These are phyloP conservation scores for Caretta caretta DNA, from an alignment of 2,113 vertebrate species.

Conservation along the genomic window DNA sequence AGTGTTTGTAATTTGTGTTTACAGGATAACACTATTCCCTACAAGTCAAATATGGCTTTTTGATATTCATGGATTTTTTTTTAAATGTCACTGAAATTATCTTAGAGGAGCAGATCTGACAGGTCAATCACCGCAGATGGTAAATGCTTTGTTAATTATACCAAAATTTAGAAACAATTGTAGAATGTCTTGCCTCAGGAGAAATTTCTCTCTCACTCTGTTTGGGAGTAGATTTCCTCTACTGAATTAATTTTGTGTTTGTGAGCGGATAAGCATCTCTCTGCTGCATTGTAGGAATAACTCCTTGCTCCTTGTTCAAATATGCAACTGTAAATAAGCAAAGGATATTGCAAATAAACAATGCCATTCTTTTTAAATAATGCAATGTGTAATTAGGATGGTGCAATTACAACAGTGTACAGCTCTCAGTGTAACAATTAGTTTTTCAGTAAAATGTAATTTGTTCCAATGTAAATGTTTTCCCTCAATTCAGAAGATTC, in stretches of 20 bases:
- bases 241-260: conserved; percentile 80
- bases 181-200: conserved; percentile 83
- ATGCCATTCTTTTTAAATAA: conserved; percentile 81
- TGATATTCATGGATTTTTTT: conserved; percentile 73
- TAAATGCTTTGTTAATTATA: conserved; percentile 87
- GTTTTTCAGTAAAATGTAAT: conserved; percentile 82
- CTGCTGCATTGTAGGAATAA: conserved; percentile 75
- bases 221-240: conserved; percentile 75
- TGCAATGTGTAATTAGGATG: conserved; percentile 80
- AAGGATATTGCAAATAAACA: conserved; percentile 81
- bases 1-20: conserved; percentile 73
- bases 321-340: conserved; percentile 85
- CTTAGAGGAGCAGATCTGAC: conserved; percentile 83
- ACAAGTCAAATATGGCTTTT: conserved; percentile 77
- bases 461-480: conserved; percentile 87
- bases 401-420: conserved; percentile 80
- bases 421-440: conserved; percentile 85
- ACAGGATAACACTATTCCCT: conserved; percentile 66
- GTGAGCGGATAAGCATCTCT: conserved; percentile 82
- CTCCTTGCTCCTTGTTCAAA: conserved; percentile 81
- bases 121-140: conserved; percentile 84
- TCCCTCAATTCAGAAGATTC: conserved; percentile 80
- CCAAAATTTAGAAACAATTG: conserved; percentile 84
- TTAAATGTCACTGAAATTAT: conserved; percentile 81
- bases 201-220: conserved; percentile 79